Evolutionary conservation across 2,888 invertebrate species (phyloP), one percentile per base, ranked within the genome.

Genomic region (Scaptomyza reducta): DNA sequence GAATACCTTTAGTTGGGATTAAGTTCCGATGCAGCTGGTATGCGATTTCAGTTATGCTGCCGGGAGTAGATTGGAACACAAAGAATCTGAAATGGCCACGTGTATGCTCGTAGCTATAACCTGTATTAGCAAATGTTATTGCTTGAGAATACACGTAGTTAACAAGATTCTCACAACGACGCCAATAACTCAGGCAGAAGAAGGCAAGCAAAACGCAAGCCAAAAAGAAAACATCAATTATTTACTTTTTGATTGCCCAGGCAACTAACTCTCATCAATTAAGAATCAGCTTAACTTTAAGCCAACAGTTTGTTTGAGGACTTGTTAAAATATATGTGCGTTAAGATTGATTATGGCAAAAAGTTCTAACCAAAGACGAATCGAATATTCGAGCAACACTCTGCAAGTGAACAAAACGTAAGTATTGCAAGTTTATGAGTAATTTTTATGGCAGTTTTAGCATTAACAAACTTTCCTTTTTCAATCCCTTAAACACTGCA

Each of bases 111-210:
- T 97, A 97, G 96, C 96, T 97, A 96, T 97, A 97, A 97, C 97
- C 97, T 97, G 96, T 95, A 95, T 94, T 94, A 93, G 92, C 94
- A 95, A 96, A 94, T 97, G 97, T 98, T 98, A 98, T 98, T 98
- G 98, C 98, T 98, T 98, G 97, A 97, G 97, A 98, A 98, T 98
- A 98, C 97, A 97, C 97, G 97, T 98, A 97, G 97, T 96, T 96
- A 95, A 95, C 95, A 95, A 95, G 96, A 94, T 94, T 90, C 87
- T 68, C 64, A 76, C 92, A 89, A 84, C 92, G 65, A 29, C 69
- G 51, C 45, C 72, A 63, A 62, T 31, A 25, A 67, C 40, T 41
- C 27, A n/a, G 44, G 62, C 54, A 38, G 14, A 38, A n/a, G n/a
- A 40, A 7, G 14, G 14, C n/a, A 14, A 44, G 13, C 13, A n/a